These are phyloP conservation scores for Drosophila quadrilineata DNA, from an alignment of 1,140 invertebrate genomes.

Conservation along the genomic window DNA sequence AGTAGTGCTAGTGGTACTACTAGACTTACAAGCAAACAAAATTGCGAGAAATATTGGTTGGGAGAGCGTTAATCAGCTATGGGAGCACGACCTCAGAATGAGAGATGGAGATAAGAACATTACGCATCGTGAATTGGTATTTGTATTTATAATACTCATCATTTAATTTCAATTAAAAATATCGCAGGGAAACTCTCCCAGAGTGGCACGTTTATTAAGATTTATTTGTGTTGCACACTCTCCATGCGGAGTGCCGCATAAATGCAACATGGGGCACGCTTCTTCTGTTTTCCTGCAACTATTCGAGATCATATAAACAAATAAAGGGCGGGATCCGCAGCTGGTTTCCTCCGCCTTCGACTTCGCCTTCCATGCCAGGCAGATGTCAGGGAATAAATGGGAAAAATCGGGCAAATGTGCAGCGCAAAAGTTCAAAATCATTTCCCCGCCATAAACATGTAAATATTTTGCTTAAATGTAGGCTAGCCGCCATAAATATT, in stretches of 20 bases:
- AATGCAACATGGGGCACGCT: neutral
- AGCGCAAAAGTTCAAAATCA: conserved; percentile 19
- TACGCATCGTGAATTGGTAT: neutral
- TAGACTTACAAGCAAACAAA: neutral
- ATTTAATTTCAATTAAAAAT: conserved; percentile 3
- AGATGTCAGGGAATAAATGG: conserved; percentile 17
- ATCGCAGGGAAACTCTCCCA: neutral
- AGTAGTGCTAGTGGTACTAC: neutral
- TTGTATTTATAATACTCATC: conserved; percentile 9
- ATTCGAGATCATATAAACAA: conserved; percentile 20
- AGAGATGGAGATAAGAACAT: conserved; percentile 36
- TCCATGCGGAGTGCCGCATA: neutral
- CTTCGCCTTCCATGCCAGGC: conserved; percentile 3
- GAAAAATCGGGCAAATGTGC: conserved; percentile 1
- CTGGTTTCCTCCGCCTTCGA: conserved; percentile 15
- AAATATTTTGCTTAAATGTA: conserved; percentile 57
- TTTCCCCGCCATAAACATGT: conserved; percentile 35
- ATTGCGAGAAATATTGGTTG: conserved; percentile 4
- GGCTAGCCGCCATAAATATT: conserved; percentile 60
- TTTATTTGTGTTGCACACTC: conserved; percentile 42
- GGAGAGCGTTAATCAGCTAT: conserved; percentile 24
- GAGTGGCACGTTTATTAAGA: conserved; percentile 50
- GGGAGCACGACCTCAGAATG: conserved; percentile 16
- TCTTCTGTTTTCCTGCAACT: neutral
- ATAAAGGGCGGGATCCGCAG: neutral